These are phyloP conservation scores for Mesorhabditis belari DNA, from an alignment of 2,888 invertebrate species.

Conservation along the genomic window DNA sequence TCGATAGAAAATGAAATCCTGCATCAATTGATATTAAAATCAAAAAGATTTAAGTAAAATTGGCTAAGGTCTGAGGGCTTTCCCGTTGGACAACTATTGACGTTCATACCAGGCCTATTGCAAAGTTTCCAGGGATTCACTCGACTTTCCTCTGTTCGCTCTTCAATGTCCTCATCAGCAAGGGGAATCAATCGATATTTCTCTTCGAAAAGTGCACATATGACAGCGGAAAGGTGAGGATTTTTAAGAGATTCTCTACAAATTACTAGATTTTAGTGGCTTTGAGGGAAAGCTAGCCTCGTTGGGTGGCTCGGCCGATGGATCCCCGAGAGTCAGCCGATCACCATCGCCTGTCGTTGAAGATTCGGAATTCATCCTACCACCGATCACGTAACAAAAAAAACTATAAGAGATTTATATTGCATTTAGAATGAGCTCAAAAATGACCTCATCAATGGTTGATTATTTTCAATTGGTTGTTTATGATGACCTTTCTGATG, in stretches of 20 bases:
- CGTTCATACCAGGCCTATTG: not conserved
- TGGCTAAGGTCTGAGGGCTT: no score
- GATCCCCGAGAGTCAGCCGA: not conserved
- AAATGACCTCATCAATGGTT: constrained; percentile 38
- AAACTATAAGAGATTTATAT: not conserved
- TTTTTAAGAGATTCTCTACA: no score
- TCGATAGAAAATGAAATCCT: no score
- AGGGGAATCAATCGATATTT: constrained; percentile 41
- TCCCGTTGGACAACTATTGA: no score
- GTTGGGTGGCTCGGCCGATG: not conserved
- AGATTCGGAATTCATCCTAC: constrained; percentile 30
- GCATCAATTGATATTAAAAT: no score
- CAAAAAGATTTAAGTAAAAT: no score
- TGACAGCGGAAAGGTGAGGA: constrained; percentile 9
- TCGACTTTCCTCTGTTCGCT: constrained; percentile 43
- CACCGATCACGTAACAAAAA: constrained; percentile 20
- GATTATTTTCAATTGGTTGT: constrained; percentile 47
- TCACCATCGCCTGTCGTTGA: constrained; percentile 15
- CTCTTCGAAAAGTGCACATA: constrained; percentile 12
- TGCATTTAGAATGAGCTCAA: constrained; percentile 9
- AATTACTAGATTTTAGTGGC: no score
- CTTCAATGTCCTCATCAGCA: constrained; percentile 33
- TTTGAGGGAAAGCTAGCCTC: not conserved
- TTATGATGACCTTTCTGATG: constrained; percentile 38
- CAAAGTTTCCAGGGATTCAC: constrained; percentile 29